Evolutionary conservation across 2,113 vertebrate genomes (phyloP).

Genomic region (Okapia johnstoni): DNA sequence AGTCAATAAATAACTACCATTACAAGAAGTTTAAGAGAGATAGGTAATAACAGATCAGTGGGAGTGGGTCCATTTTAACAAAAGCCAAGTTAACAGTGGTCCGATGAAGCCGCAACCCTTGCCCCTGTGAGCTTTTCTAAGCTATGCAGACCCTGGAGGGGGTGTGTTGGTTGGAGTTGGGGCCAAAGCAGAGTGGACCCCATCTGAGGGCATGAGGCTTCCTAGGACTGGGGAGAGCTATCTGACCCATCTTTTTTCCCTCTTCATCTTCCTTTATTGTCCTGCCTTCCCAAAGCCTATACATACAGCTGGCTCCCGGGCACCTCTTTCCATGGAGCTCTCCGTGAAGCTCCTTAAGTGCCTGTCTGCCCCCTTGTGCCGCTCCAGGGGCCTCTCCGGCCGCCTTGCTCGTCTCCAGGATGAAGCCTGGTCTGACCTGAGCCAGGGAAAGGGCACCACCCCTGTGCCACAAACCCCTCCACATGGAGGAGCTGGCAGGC

Average conservation of each 20-base stretch:
- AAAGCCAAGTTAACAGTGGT: constrained; percentile 31
- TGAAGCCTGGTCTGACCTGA: background rate
- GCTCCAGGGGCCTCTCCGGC: background rate
- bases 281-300: background rate
- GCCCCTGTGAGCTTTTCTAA: background rate
- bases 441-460: background rate
- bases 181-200: background rate
- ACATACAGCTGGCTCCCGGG: background rate
- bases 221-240: background rate
- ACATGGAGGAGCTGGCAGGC: background rate
- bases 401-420: background rate
- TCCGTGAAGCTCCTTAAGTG: background rate
- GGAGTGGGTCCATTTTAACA: background rate
- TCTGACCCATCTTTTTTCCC: background rate
- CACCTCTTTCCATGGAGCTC: background rate
- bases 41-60: background rate
- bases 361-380: background rate
- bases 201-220: background rate
- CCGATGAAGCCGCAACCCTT: background rate
- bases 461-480: background rate
- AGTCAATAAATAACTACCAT: constrained; percentile 67
- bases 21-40: constrained; percentile 52
- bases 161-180: background rate
- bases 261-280: background rate
- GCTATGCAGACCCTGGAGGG: background rate